Base-by-base conservation (phyloP, 2,888 invertebrate species). In the Hypolimnas misippus region DNA sequence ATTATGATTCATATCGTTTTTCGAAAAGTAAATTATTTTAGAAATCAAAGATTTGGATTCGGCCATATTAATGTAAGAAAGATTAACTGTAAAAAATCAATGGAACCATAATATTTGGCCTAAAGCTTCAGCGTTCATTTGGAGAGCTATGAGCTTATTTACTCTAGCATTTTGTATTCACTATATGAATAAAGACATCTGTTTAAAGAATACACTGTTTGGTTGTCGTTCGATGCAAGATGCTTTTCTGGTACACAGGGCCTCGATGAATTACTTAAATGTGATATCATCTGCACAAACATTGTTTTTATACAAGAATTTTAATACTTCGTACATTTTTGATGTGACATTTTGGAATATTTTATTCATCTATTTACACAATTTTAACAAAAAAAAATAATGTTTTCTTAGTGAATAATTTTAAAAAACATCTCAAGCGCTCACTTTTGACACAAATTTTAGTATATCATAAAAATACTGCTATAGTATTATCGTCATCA, bases 81-180 rank as follows among this genome's bases (percentile, higher is more conserved):
- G 2, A 4, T 21, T 44, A 19, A n/a, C n/a, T n/a, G n/a, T n/a
- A 46, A 21, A 10, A 42, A 19, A 19, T 1, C 19, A 44, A 38
- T 59, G 50, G 31, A 49, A 57, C n/a, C 66, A 71, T 25, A 14
- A 33, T 68, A 62, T 73, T 76, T 79, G 89, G 89, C 88, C 88
- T 88, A 87, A 79, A 77, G 79, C 83, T 85, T 72, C 69, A 74
- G 76, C 76, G 76, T 83, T 84, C 68, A 70, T 81, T 84, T 79
- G 64, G 73, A 76, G 68, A 68, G 79, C 79, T 81, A 82, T 74
- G 89, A 89, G 89, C 89, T 89, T 89, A 88, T 89, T 83, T 89
- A 85, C 73, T 77, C 73, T 86, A 87, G 81, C 73, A 71, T 74
- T 77, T 65, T 66, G 44, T 68, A 68, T 67, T 65, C 65, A 65